These are phyloP conservation scores for Drosophila cognata DNA, from an alignment of 2,888 invertebrate species.

Conservation along the genomic window DNA sequence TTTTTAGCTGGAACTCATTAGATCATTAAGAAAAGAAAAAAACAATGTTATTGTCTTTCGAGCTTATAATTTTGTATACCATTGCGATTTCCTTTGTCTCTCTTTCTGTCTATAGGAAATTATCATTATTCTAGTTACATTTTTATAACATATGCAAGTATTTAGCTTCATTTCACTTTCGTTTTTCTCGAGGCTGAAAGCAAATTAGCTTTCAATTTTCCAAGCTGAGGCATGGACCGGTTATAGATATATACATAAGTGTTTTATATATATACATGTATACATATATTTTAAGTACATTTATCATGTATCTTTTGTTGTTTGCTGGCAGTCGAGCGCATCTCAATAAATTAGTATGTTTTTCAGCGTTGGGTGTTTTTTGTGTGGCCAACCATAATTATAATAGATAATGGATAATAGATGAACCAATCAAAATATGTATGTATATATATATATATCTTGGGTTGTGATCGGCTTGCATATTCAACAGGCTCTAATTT, in stretches of 20 bases:
- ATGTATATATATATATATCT: neutral
- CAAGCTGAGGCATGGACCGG: neutral
- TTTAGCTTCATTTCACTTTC: constrained; percentile 17
- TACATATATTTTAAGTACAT: neutral
- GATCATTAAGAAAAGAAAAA: neutral
- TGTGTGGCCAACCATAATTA: constrained; percentile 46
- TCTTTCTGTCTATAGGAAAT: neutral
- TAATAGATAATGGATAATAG: constrained; percentile 20
- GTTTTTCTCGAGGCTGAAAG: constrained; percentile 22
- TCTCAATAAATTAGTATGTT: constrained; percentile 31
- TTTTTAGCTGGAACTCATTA: constrained; percentile 21
- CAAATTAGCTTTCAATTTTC: constrained; percentile 28
- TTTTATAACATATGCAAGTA: constrained; percentile 7
- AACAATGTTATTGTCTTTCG: constrained; percentile 5
- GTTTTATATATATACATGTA: neutral
- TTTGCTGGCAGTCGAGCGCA: constrained; percentile 41
- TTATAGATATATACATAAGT: neutral
- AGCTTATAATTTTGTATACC: constrained; percentile 12
- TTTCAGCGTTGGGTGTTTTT: constrained; percentile 10
- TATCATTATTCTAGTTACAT: constrained; percentile 5
- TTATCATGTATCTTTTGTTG: neutral
- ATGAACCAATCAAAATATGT: constrained; percentile 33
- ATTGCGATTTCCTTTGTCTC: neutral
- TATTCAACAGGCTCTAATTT: constrained; percentile 72
- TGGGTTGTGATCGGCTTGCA: constrained; percentile 35